Evolutionary conservation across 92 coral and sea anemone species (phyloP), one percentile per base, ranked within the genome.

Genomic region (Bergia puertoricense): DNA sequence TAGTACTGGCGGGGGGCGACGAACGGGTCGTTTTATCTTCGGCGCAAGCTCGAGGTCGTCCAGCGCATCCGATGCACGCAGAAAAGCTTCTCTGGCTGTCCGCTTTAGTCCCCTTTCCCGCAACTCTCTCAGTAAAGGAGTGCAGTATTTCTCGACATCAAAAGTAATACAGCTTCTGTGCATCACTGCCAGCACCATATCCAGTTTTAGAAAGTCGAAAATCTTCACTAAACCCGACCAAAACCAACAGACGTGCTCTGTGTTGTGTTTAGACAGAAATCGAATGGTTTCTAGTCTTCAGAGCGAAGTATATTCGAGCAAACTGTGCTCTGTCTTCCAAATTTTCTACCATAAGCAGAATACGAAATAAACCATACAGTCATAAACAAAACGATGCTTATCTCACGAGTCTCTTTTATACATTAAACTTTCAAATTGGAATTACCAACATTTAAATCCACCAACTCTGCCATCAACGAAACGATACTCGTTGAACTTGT

Each of bases 1-100:
- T 45, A 95, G 80, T 13, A 91, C 79, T 48, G 98, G 98, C 56
- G 98, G 98, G 30, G 98, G 98, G 73, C 98, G 94, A 54, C 98
- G 91, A 8, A 90, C 91, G 40, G 92, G 96, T 88, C 94, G 88
- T 86, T 95, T 95, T 82, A 85, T 89, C 79, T 90, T 86, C 56
- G 98, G 98, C 20, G 93, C 89, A 79, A 95, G 92, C 59, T 90
- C 94, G 69, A 93, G 96, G 65, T 95, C 95, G 88, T 93, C 93
- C 37, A 93, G 75, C 1, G 98, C 94, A 88, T 95, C 96, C 69
- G 98, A 89, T 10, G 96, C 82, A 65, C 88, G 92, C 45, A 90
- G 83, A 45, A 95, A 95, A 69, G 96, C 98, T 85, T 95, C 93
- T 42, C 80, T 90, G 1, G 93, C 93, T 81, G 93, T 90, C 76